Evolutionary conservation across 2,113 vertebrate genomes (phyloP), one percentile per base, ranked within the genome.

Genomic region (Sardina pilchardus): DNA sequence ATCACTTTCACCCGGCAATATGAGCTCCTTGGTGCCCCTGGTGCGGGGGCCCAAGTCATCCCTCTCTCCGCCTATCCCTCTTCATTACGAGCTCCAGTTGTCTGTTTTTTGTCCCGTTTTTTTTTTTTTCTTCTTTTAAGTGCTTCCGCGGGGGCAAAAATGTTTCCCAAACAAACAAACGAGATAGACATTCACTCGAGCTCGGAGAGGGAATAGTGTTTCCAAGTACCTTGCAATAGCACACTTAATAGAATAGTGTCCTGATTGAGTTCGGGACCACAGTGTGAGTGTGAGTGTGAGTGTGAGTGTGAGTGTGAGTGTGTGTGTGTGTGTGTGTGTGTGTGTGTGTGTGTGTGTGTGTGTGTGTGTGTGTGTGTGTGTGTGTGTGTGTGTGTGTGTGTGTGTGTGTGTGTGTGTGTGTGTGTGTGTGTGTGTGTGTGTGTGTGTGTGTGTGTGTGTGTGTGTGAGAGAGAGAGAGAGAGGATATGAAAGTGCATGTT

Each of bases 21-120:
- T 80, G 88, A 90, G 88, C 86, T 81, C 90, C 94, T 93, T 94
- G 90, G 92, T 93, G 92, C 88, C 71, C 16, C 84, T 90, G 92
- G 88, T 89, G 91, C 87, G 26, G 59, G 39, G 88, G 87, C 89
- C 87, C 88, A 90, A 90, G 92, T 92, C 86, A 87, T 90, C 87
- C 91, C 88, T 93, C 88, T 92, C 86, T 90, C 48, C 45, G 84
- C 84, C 84, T 4, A 78, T 78, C 30, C 30, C 30, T 78, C 71
- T 34, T 39, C 34, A 36, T 78, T 39, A 78, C 34, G 10, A 78
- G 71, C 71, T 17, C 12, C 12, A 78, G 71, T 78, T 78, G 30
- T 6, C 30, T 16, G 9, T 17, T 34, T 36, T 36, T 63, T 84
- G 6, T 42, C 16, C 39, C 53, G 50, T 81, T 44, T 63, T 42